A percentile compares a stretch with the other conserved stretches of the same genome.
Conservation (phyloP, 2,888 invertebrate genomes). For the Volucella zonaria region DNA sequence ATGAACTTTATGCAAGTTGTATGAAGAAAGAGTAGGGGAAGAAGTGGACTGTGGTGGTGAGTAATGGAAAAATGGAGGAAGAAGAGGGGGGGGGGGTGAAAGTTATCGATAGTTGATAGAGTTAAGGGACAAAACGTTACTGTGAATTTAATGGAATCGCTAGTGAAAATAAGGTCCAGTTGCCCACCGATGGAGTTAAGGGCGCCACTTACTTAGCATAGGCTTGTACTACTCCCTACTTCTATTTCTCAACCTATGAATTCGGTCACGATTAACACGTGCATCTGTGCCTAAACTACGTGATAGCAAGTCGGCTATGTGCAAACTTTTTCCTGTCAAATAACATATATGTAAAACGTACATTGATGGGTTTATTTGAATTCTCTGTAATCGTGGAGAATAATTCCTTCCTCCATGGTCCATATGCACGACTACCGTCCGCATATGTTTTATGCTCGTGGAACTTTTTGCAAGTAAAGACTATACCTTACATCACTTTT, state of each 20-base stretch:
- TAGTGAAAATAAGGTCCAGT: no score
- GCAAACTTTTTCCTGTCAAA: conserved; percentile 11
- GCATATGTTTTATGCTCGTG: neutral
- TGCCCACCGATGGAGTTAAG: no score
- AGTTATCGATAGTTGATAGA: no score
- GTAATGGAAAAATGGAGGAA: no score
- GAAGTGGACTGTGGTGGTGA: no score
- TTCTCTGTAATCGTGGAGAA: conserved; percentile 13
- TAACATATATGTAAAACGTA: conserved; percentile 13
- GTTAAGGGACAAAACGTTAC: no score
- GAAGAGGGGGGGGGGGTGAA: no score
- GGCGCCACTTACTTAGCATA: no score
- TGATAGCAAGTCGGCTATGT: conserved; percentile 14
- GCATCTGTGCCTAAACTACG: conserved; percentile 12
- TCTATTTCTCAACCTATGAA: conserved; percentile 1
- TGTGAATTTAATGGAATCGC: no score
- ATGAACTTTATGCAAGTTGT: no score
- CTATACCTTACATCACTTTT: neutral
- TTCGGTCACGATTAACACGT: conserved; percentile 4
- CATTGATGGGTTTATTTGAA: conserved; percentile 15
- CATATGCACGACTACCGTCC: neutral
- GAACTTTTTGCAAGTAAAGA: conserved; percentile 12
- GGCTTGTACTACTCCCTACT: neutral
- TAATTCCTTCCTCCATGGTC: conserved; percentile 18
- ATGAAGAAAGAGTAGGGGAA: no score